Base-by-base conservation (phyloP, 2,888 invertebrate genomes). In the Tiliacea citrago region DNA sequence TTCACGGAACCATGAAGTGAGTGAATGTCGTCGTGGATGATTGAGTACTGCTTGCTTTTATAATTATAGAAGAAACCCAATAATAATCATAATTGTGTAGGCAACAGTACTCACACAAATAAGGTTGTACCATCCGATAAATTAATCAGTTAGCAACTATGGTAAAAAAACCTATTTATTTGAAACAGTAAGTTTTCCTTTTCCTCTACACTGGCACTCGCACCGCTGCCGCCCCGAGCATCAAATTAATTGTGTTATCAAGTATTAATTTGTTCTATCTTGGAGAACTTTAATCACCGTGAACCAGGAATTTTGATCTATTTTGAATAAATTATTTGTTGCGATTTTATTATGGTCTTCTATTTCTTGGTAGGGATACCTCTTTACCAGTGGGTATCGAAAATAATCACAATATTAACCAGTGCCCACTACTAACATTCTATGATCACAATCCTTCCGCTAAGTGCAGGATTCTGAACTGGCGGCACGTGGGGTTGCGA, bases 161-260 rank as follows among this genome's bases (percentile, higher is more conserved):
- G 0, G 10, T 1, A 35, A 35, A 21, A 39, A 10, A 39, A 39
- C 4, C 4, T n/a, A 8, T n/a, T 0, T 61, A 61, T 61, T 24
- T 55, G n/a, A 21, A 3, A 1, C 13, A 72, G 3, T 24, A 2
- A 29, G 4, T n/a, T 3, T 39, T 2, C 9, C 29, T 42, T 39
- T 51, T 66, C 45, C 45, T 65, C 8, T 1, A n/a, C 87, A 87
- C 88, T 79, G 0, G 18, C 73, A 84, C 12, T 82, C 2, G 5
- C 45, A 73, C 90, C 86, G 10, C 75, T n/a, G 16, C 82, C 63
- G 57, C 49, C 49, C 29, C 49, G 71, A 88, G 88, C 88, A 84
- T 86, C 82, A 91, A 95, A 95, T 95, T 96, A 96, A 96, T 95
- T 95, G 95, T 94, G 95, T 96, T 96, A 96, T 96, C 95, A 96